These are phyloP conservation scores for Meles meles DNA, from an alignment of 2,113 vertebrate species.

Conservation along the genomic window DNA sequence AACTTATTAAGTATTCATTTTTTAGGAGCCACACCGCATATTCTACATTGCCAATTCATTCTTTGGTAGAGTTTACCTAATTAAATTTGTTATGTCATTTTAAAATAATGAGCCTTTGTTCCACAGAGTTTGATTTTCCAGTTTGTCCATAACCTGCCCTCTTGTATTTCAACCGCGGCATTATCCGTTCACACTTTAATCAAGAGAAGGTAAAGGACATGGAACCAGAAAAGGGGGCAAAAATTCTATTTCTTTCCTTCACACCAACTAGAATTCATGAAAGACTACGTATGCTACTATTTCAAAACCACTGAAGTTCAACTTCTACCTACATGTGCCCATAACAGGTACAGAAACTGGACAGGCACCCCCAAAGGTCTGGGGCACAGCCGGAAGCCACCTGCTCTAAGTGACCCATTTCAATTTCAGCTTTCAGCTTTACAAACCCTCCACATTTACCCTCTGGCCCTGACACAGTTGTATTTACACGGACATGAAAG, in stretches of 20 bases:
- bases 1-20: neutral
- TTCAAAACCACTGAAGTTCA: neutral
- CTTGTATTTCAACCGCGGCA: neutral
- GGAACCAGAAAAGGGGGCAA: neutral
- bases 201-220: neutral
- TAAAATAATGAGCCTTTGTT: neutral
- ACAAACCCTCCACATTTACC: neutral
- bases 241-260: neutral
- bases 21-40: neutral
- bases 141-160: neutral
- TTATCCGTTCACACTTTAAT: neutral
- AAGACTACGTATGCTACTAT: neutral
- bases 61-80: neutral
- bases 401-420: fast-evolving
- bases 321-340: neutral
- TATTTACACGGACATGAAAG: neutral
- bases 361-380: fast-evolving
- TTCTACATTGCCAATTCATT: neutral
- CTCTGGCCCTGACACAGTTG: neutral
- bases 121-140: neutral
- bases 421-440: neutral
- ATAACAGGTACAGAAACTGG: neutral
- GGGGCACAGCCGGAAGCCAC: no score
- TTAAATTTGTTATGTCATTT: neutral
- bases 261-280: neutral